Evolutionary conservation across 2,113 vertebrate genomes (phyloP).

Genomic region (Ursus arctos): DNA sequence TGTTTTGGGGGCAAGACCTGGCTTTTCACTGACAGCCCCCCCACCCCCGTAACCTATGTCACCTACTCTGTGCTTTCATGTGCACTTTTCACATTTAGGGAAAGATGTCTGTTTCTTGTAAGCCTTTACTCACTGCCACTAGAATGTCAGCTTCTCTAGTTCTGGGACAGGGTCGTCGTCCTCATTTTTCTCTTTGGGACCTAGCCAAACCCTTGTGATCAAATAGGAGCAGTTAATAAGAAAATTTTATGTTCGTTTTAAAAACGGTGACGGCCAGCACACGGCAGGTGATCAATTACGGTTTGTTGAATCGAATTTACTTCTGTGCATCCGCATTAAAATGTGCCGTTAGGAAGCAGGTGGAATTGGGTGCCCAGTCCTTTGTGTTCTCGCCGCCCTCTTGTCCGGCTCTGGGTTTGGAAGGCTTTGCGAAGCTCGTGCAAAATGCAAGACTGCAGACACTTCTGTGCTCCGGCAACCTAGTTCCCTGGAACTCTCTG

Average conservation of each 20-base stretch:
- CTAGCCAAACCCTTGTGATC: not conserved
- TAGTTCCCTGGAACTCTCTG: not conserved
- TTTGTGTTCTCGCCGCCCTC: not conserved
- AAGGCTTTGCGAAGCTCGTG: rapidly evolving
- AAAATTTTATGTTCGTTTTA: not conserved
- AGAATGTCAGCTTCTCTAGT: not conserved
- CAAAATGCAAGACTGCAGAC: not conserved
- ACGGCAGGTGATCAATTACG: not conserved
- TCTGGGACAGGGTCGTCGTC: not conserved
- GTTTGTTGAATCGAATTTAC: not conserved
- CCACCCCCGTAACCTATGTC: rapidly evolving
- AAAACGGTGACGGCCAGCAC: not conserved
- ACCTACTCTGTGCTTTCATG: not conserved
- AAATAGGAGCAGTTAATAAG: not conserved
- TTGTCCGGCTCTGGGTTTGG: not conserved
- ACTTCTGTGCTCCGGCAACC: not conserved
- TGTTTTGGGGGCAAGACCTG: not conserved
- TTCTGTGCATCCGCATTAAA: rapidly evolving
- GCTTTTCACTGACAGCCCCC: not conserved
- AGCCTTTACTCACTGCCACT: not conserved
- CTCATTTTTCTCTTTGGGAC: not conserved
- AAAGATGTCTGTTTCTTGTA: not conserved
- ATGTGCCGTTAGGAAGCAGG: not conserved
- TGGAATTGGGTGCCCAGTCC: rapidly evolving
- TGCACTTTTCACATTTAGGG: not conserved